phyloP scores from a whole-genome alignment of 2,113 vertebrate genomes.

The Phylloscopus trochiloides region DNA sequence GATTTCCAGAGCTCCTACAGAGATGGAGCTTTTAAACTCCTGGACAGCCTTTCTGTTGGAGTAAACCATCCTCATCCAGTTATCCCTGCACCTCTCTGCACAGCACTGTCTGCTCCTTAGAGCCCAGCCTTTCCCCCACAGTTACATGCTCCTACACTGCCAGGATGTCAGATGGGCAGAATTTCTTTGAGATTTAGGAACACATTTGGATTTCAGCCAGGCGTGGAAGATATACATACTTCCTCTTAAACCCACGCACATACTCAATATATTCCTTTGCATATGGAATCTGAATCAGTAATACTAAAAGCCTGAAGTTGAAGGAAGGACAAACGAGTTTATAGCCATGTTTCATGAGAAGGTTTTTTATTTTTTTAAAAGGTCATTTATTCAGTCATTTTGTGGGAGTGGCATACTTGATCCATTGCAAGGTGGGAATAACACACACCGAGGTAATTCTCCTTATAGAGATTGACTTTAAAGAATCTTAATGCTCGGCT shows the following conservation, averaged over 20 bases:
- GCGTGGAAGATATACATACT: background rate
- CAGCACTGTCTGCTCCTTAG: background rate
- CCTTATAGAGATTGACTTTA: background rate
- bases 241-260: background rate
- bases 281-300: background rate
- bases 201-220: constrained; percentile 13
- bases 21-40: background rate
- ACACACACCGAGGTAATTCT: background rate
- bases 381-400: background rate
- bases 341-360: background rate
- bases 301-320: constrained; percentile 1
- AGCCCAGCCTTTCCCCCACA: background rate
- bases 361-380: background rate
- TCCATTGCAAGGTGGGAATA: background rate
- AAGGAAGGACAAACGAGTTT: background rate
- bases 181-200: background rate
- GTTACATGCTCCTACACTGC: background rate
- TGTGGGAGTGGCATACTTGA: background rate
- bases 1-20: background rate
- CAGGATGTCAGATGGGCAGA: background rate
- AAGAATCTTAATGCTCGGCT: background rate
- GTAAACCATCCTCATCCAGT: background rate
- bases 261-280: constrained; percentile 19
- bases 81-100: background rate
- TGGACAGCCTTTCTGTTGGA: background rate